Percentiles rank a stretch among this genome's conserved stretches.
These are phyloP conservation scores for Contarinia nasturtii DNA, from an alignment of 1,140 invertebrate genomes.

Conservation along the genomic window DNA sequence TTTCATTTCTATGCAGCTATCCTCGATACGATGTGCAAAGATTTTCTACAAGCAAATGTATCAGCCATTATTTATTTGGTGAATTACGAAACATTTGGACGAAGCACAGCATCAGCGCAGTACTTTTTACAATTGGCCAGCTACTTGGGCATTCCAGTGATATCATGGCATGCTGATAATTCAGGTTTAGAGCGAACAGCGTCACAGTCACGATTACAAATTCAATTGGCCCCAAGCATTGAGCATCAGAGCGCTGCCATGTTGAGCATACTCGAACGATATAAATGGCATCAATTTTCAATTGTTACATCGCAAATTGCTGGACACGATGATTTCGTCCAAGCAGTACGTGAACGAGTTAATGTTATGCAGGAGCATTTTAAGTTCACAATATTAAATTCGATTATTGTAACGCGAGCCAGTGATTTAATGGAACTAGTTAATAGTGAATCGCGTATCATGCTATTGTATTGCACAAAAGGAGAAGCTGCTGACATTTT, in stretches of 20 bases:
- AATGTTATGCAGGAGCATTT: conserved; percentile 68
- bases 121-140: conserved; percentile 83
- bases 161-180: conserved; percentile 89
- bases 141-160: conserved; percentile 68
- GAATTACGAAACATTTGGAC: conserved; percentile 70
- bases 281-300: conserved; percentile 93
- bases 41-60: conserved; percentile 73
- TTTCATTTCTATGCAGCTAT: conserved; percentile 47
- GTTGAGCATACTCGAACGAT: conserved; percentile 78
- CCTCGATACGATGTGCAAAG: conserved; percentile 65
- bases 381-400: conserved; percentile 74
- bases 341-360: conserved; percentile 72
- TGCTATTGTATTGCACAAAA: conserved; percentile 78
- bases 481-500: conserved; percentile 75
- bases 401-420: conserved; percentile 53
- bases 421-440: conserved; percentile 53
- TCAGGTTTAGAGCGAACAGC: conserved; percentile 58
- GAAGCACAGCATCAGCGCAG: conserved; percentile 79
- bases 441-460: conserved; percentile 79
- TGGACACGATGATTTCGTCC: conserved; percentile 86
- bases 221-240: conserved; percentile 82
- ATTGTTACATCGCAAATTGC: conserved; percentile 85
- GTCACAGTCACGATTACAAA: conserved; percentile 61
- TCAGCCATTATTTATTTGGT: conserved; percentile 84
- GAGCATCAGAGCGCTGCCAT: conserved; percentile 87